A percentile compares a stretch with the other conserved stretches of the same genome.
Conservation (phyloP, 1,140 invertebrate species). For the Bombus huntii region DNA sequence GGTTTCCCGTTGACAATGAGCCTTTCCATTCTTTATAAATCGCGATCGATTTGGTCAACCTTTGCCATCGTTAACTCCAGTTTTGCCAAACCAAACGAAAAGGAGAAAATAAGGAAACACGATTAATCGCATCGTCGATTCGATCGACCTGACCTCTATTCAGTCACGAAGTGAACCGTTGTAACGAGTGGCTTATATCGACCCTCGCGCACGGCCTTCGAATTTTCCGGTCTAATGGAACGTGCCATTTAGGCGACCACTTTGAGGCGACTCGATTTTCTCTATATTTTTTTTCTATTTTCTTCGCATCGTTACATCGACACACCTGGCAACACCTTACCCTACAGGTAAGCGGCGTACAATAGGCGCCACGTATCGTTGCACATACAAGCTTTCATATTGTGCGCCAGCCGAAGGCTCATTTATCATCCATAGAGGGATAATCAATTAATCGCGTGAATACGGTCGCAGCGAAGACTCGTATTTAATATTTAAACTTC, state of each 20-base stretch:
- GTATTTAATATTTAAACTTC: conserved; percentile 43
- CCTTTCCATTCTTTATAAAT: not conserved
- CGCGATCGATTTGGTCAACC: too few relatives aligned
- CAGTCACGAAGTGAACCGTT: conserved; percentile 51
- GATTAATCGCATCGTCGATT: conserved; percentile 61
- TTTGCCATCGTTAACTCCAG: not conserved
- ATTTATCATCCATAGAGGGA: conserved; percentile 42
- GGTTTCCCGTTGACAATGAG: not conserved
- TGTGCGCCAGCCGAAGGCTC: conserved; percentile 1
- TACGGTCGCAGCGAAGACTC: not conserved
- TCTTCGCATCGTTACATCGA: conserved; percentile 14
- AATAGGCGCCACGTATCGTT: not conserved
- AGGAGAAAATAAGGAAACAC: conserved; percentile 27
- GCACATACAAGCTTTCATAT: conserved; percentile 1
- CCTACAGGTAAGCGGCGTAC: not conserved
- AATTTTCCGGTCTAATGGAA: conserved; percentile 65
- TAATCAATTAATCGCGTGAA: conserved; percentile 52
- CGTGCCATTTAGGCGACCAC: conserved; percentile 48
- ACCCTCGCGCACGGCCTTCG: conserved; percentile 54
- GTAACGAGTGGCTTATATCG: conserved; percentile 53
- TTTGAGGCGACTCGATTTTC: conserved; percentile 48
- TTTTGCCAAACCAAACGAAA: not conserved
- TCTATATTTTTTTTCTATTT: conserved; percentile 1
- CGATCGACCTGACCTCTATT: conserved; percentile 51
- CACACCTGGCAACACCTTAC: not conserved